These are phyloP conservation scores for Nematopogon swammerdamellus DNA, from an alignment of 2,888 invertebrate species.

Conservation along the genomic window DNA sequence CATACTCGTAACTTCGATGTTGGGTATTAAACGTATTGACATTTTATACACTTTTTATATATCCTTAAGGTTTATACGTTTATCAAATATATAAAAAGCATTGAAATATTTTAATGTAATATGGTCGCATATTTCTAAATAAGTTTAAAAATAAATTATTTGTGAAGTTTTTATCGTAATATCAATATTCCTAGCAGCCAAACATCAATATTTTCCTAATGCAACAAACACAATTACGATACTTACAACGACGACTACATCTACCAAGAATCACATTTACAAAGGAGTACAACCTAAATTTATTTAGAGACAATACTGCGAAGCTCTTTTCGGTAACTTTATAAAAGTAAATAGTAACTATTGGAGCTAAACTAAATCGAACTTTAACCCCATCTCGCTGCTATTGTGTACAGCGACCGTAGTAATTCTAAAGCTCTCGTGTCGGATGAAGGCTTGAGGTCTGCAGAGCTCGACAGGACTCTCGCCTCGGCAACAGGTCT, in stretches of 20 bases:
- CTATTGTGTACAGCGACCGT: slow-evolving; percentile 79
- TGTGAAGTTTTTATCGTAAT: neutral
- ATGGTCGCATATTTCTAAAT: neutral
- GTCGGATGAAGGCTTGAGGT: slow-evolving; percentile 61
- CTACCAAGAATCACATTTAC: slow-evolving; percentile 28
- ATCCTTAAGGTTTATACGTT: neutral
- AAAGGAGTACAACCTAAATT: slow-evolving; percentile 7
- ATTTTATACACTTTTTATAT: too few species aligned
- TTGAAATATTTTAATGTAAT: slow-evolving; percentile 4
- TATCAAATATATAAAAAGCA: neutral
- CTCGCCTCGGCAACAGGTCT: slow-evolving; percentile 39
- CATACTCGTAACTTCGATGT: too few species aligned
- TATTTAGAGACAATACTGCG: too few species aligned
- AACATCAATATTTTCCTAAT: neutral
- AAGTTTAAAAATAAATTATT: slow-evolving; percentile 1
- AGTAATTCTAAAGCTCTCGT: slow-evolving; percentile 77
- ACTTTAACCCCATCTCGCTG: slow-evolving; percentile 71
- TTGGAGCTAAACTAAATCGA: neutral
- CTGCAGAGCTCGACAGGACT: slow-evolving; percentile 20
- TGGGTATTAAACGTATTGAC: too few species aligned
- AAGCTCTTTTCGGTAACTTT: too few species aligned
- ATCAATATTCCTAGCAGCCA: neutral
- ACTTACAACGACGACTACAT: slow-evolving; percentile 8
- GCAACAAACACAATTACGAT: neutral
- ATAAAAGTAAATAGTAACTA: neutral